These are phyloP conservation scores for Stylophora pistillata DNA, from an alignment of 64 coral and sea anemone genomes.

Conservation along the genomic window DNA sequence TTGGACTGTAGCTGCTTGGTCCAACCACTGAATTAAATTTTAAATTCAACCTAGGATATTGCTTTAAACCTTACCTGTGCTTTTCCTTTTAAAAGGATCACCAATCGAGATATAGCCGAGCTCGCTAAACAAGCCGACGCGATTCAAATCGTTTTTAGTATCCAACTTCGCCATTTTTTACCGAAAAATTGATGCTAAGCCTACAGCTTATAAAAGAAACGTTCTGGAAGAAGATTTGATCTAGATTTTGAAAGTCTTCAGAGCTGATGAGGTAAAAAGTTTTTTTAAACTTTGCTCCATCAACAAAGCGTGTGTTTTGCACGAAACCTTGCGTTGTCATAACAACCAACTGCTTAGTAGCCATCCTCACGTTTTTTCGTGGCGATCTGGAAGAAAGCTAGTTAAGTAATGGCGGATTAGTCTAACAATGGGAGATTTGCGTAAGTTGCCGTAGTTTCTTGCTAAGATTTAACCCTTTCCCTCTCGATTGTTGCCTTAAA, in stretches of 20 bases:
- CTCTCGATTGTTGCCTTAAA: background rate
- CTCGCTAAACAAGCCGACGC: slow-evolving; percentile 93
- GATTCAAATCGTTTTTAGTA: slow-evolving; percentile 87
- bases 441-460: background rate
- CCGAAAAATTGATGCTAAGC: background rate
- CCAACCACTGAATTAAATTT: background rate
- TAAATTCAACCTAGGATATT: background rate
- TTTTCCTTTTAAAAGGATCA: slow-evolving; percentile 78
- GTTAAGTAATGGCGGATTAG: background rate
- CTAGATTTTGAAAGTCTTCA: background rate
- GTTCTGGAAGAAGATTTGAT: background rate
- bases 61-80: slow-evolving; percentile 57
- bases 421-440: background rate
- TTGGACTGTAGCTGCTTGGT: background rate
- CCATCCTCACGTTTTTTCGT: too few species aligned
- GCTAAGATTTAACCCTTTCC: background rate
- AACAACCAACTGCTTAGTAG: background rate
- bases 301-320: background rate
- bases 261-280: too few species aligned
- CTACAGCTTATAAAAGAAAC: background rate
- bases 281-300: background rate
- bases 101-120: slow-evolving; percentile 97
- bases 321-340: background rate
- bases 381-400: background rate
- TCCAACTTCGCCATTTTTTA: slow-evolving; percentile 53